Conservation (phyloP, 2,113 vertebrate species). For the Caretta caretta region DNA sequence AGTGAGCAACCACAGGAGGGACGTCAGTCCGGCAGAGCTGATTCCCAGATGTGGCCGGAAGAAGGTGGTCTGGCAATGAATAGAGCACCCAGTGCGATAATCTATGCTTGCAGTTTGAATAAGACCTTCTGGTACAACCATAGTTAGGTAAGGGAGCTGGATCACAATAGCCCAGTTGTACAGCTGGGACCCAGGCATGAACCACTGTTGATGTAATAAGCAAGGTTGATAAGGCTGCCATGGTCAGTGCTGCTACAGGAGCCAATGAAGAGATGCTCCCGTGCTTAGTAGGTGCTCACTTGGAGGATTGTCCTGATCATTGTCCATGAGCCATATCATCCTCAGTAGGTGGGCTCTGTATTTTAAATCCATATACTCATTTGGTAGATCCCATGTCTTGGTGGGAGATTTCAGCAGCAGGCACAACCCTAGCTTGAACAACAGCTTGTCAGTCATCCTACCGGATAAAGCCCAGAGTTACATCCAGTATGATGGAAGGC, state of each 20-base stretch:
- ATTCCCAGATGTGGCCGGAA: no score
- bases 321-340: not conserved
- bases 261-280: not conserved
- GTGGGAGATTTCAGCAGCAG: not conserved
- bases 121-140: not conserved
- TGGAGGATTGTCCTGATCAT: not conserved
- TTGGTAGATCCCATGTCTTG: not conserved
- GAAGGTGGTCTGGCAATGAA: no score
- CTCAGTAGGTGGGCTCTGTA: not conserved
- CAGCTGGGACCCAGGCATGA: not conserved
- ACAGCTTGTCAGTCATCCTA: not conserved
- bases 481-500: not conserved
- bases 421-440: not conserved
- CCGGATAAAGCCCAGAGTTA: not conserved
- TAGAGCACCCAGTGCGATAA: no score
- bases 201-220: not conserved
- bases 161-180: not conserved
- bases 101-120: not conserved
- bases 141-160: not conserved
- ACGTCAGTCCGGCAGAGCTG: no score
- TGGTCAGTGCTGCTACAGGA: not conserved
- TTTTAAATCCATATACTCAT: not conserved
- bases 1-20: no score
- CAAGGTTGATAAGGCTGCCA: not conserved
- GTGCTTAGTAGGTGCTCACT: not conserved